Conservation (phyloP, 2,888 invertebrate genomes). For the Eilema sororculum region DNA sequence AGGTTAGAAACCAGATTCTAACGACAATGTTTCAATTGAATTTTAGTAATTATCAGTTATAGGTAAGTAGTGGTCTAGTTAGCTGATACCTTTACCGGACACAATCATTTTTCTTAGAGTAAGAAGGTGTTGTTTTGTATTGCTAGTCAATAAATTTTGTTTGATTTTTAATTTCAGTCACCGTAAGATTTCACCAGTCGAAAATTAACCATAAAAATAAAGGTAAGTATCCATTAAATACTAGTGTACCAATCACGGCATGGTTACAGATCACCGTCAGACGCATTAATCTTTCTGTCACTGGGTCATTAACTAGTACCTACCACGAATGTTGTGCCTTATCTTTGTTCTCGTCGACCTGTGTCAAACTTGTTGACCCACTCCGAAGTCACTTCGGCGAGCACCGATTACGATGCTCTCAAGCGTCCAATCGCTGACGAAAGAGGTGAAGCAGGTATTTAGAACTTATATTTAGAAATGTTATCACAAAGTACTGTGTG, state of each 20-base stretch:
- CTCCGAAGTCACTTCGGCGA: slow-evolving; percentile 62
- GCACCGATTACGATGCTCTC: slow-evolving; percentile 61
- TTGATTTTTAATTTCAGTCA: not conserved
- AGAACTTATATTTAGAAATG: slow-evolving; percentile 30
- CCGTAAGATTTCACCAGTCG: not conserved
- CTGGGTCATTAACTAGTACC: slow-evolving; percentile 51
- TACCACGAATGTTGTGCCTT: slow-evolving; percentile 51
- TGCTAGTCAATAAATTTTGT: too few relatives aligned
- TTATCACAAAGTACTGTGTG: slow-evolving; percentile 26
- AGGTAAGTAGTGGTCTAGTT: not conserved
- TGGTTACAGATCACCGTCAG: not conserved
- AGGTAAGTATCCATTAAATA: not conserved
- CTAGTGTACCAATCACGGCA: not conserved
- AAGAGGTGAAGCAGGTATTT: slow-evolving; percentile 43
- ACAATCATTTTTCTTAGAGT: too few relatives aligned
- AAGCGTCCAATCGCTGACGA: slow-evolving; percentile 63
- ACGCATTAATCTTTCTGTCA: slow-evolving; percentile 21
- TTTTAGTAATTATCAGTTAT: not conserved
- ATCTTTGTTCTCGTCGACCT: slow-evolving; percentile 62
- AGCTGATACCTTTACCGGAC: too few relatives aligned
- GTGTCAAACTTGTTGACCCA: slow-evolving; percentile 75
- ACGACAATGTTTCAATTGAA: not conserved
- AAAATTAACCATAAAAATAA: not conserved
- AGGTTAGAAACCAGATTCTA: slow-evolving; percentile 37
- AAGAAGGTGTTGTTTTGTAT: too few relatives aligned